Evolutionary conservation across 2,113 vertebrate species (phyloP), one percentile per base, ranked within the genome.

Genomic region (Carassius carassius): DNA sequence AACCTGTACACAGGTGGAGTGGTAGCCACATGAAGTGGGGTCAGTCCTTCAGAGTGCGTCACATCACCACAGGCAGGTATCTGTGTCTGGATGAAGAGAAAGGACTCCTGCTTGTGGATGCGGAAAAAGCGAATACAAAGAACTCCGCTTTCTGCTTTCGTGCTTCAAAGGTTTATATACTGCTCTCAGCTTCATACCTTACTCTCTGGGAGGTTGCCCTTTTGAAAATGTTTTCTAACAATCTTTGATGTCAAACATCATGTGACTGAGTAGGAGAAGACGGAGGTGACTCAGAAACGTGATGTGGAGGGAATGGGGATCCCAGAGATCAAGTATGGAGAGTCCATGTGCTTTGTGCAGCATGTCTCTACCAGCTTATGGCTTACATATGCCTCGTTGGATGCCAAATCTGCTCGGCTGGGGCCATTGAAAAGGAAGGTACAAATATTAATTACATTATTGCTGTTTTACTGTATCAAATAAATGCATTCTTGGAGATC

Each of bases 231-330:
- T 37, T 72, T 72, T 41, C 32, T 41, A 72, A 5, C 65, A 35
- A 10, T 35, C 16, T 69, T 32, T 70, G 19, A n/a, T 13, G 4
- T 63, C n/a, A 67, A 49, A 49, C 17, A 8, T 25, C n/a, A 49
- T 74, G 13, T 74, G 72, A 19, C 21, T 65, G 87, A 85, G 82
- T 88, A 98, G 97, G 97, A 98, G 91, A 97, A 98, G 92, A 95
- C 94, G 35, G 97, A 98, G 89, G 89, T 94, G 69, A 92, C 92
- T 44, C 95, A 95, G 72, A 98, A 98, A 90, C 92, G 96, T 81
- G 97, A 97, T 0, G 95, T 98, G 87, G 97, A 98, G 73, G 97
- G 97, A n/a, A 98, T 98, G 97, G 97, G 97, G 0, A 93, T 89
- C 1, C 95, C 97, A 0, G 97, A 98, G 91, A 98, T 98, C 49